These are phyloP conservation scores for Lathamus discolor DNA, from an alignment of 2,113 vertebrate genomes.

Conservation along the genomic window DNA sequence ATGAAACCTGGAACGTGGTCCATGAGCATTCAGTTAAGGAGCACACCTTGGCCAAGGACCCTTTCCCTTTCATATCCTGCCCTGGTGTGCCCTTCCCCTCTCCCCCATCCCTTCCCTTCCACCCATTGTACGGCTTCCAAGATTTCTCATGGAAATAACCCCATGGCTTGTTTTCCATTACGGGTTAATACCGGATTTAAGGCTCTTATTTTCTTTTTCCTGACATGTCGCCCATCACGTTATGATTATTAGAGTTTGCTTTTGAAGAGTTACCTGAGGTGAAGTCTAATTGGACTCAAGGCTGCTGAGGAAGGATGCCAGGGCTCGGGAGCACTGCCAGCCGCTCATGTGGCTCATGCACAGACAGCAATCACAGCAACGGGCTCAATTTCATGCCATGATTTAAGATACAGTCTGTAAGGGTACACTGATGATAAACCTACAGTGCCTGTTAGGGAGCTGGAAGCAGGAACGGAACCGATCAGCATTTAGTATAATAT, in stretches of 20 bases:
- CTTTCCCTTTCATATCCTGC: background rate
- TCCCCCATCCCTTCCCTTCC: background rate
- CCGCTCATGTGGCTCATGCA: background rate
- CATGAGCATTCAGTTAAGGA: constrained; percentile 28
- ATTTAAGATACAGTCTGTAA: constrained; percentile 21
- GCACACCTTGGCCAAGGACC: constrained; percentile 34
- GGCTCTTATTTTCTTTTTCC: constrained; percentile 46
- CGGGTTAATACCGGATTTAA: constrained; percentile 60
- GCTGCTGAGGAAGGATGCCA: constrained; percentile 53
- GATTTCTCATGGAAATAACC: constrained; percentile 72
- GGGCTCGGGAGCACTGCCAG: constrained; percentile 24
- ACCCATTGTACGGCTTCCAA: constrained; percentile 56
- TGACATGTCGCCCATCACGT: constrained; percentile 65
- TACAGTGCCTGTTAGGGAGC: constrained; percentile 4
- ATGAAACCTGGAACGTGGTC: constrained; percentile 51
- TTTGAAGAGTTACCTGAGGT: constrained; percentile 79
- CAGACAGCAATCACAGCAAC: background rate
- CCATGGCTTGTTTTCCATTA: constrained; percentile 66
- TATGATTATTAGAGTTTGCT: constrained; percentile 65
- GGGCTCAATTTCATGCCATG: constrained; percentile 52
- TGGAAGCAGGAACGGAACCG: constrained; percentile 43
- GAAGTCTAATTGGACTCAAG: constrained; percentile 53
- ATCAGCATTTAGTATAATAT: background rate
- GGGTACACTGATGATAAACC: constrained; percentile 27
- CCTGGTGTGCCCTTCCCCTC: background rate